Conservation (phyloP, 2,113 vertebrate species). For the Phrynosoma blainvillii region DNA sequence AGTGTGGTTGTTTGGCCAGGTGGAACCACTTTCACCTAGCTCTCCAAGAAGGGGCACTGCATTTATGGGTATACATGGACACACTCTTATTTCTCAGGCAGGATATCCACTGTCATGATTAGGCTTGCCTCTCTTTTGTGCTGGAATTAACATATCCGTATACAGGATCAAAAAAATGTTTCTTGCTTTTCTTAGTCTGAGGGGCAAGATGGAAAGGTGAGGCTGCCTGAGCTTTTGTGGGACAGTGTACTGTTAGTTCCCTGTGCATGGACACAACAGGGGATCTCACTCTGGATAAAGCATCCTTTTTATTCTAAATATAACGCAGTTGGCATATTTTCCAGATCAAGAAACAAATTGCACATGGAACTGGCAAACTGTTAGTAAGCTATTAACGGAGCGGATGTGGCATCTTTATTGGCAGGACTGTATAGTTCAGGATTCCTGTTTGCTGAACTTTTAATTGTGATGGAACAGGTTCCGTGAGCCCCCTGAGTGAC, state of each 20-base stretch:
- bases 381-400: background rate
- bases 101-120: too few species aligned
- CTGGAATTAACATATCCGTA: too few species aligned
- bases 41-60: too few species aligned
- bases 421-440: background rate
- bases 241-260: background rate
- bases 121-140: too few species aligned
- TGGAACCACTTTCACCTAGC: too few species aligned
- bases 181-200: background rate
- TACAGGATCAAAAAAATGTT: too few species aligned
- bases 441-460: background rate
- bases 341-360: background rate
- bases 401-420: too few species aligned
- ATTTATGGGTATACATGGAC: too few species aligned
- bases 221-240: background rate
- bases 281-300: background rate
- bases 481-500: background rate
- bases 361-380: background rate
- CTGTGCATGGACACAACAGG: background rate
- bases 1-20: too few species aligned
- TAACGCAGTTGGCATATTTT: background rate
- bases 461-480: background rate
- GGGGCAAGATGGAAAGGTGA: background rate
- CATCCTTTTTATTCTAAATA: background rate
- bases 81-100: too few species aligned